Conservation (phyloP, 2,113 vertebrate species). For the Takifugu flavidus region DNA sequence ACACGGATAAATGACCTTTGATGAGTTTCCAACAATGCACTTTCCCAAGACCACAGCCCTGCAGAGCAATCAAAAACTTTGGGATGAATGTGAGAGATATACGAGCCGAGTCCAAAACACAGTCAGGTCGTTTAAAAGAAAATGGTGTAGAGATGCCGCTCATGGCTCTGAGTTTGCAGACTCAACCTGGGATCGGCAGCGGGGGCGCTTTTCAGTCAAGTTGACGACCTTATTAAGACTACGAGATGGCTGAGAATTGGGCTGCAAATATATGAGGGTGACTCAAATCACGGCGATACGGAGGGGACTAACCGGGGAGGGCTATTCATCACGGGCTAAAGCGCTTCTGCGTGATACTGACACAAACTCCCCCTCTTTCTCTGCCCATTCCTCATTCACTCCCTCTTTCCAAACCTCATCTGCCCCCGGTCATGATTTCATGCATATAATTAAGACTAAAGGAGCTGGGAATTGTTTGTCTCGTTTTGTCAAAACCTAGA, state of each 20-base stretch:
- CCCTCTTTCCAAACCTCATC: slow-evolving; percentile 36
- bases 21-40: slow-evolving; percentile 26
- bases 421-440: slow-evolving; percentile 52
- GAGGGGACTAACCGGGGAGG: slow-evolving; percentile 46
- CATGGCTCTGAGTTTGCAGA: slow-evolving; percentile 45
- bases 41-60: slow-evolving; percentile 22
- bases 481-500: slow-evolving; percentile 45
- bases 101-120: slow-evolving; percentile 35
- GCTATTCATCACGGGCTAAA: slow-evolving; percentile 60
- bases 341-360: slow-evolving; percentile 59
- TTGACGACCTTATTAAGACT: slow-evolving; percentile 75
- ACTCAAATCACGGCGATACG: slow-evolving; percentile 52
- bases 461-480: slow-evolving; percentile 52
- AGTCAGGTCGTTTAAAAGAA: slow-evolving; percentile 48
- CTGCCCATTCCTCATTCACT: slow-evolving; percentile 20
- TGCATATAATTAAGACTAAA: slow-evolving; percentile 70
- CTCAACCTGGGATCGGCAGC: slow-evolving; percentile 59
- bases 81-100: slow-evolving; percentile 6
- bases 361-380: slow-evolving; percentile 34
- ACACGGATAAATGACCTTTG: slow-evolving; percentile 22
- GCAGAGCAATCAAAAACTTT: not conserved
- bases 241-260: slow-evolving; percentile 63
- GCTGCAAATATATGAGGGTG: slow-evolving; percentile 66
- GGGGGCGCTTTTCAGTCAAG: slow-evolving; percentile 68
- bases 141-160: slow-evolving; percentile 51